Conservation (phyloP, 35 echinoderm and acorn worm species). For the Amphiura filiformis region DNA sequence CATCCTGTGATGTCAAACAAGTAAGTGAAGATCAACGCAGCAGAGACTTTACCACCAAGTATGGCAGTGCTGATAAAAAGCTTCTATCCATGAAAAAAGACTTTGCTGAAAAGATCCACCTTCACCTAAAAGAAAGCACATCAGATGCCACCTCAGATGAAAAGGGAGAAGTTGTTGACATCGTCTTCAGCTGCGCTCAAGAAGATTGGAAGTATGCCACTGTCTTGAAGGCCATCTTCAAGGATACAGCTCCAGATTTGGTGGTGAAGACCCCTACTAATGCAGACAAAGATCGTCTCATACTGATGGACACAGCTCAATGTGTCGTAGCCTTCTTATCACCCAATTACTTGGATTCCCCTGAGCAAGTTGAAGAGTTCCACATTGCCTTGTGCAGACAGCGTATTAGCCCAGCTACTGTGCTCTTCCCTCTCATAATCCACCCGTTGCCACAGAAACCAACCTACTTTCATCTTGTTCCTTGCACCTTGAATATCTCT, state of each 20-base stretch:
- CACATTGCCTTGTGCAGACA: constrained; percentile 85
- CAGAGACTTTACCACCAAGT: constrained; percentile 9
- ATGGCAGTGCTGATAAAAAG: background rate
- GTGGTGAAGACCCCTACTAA: constrained; percentile 12
- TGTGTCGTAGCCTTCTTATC: constrained; percentile 48
- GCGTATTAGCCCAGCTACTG: constrained; percentile 33
- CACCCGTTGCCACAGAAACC: constrained; percentile 72
- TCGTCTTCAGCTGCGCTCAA: constrained; percentile 54
- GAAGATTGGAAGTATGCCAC: constrained; percentile 55
- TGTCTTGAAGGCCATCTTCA: constrained; percentile 24
- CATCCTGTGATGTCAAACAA: background rate
- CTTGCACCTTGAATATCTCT: constrained; percentile 28
- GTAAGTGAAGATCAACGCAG: background rate
- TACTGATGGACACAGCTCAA: constrained; percentile 29
- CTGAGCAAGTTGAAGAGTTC: constrained; percentile 83
- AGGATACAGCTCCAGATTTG: constrained; percentile 25
- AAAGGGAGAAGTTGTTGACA: constrained; percentile 9
- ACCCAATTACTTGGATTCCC: constrained; percentile 78
- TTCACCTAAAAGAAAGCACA: background rate
- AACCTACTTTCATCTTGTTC: constrained; percentile 82
- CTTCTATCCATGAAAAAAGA: background rate
- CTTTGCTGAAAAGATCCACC: background rate
- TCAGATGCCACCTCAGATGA: background rate
- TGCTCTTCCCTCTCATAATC: constrained; percentile 64
- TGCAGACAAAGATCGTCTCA: constrained; percentile 31